These are phyloP conservation scores for Mirza zaza DNA, from an alignment of 2,113 vertebrate species.

Conservation along the genomic window DNA sequence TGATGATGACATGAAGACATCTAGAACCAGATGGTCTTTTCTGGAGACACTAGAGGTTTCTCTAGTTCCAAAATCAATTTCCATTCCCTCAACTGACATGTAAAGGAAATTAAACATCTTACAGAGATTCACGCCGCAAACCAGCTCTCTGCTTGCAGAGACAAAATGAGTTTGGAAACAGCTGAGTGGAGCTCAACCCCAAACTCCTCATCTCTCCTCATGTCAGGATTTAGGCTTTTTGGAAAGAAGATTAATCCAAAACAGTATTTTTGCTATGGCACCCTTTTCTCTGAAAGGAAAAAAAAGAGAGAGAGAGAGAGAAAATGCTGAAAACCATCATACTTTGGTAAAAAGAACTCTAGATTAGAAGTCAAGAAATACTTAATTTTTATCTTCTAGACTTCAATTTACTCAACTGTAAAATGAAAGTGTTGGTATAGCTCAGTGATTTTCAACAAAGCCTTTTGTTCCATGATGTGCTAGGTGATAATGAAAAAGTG, in stretches of 20 bases:
- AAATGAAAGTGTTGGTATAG: background rate
- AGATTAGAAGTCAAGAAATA: background rate
- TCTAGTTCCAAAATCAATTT: background rate
- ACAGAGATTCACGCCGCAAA: background rate
- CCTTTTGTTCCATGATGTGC: background rate
- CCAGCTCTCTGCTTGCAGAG: background rate
- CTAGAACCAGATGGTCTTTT: background rate
- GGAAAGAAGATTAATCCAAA: background rate
- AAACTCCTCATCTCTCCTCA: background rate
- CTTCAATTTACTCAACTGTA: background rate
- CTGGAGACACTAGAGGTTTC: background rate
- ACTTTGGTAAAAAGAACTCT: background rate
- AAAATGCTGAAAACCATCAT: background rate
- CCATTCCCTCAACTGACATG: background rate
- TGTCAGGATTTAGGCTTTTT: background rate
- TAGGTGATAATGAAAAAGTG: background rate
- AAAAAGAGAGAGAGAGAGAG: background rate
- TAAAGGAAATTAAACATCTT: background rate
- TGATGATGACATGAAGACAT: background rate
- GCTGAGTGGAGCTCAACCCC: accelerated
- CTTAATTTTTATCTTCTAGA: background rate
- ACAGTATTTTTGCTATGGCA: background rate
- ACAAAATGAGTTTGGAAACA: background rate
- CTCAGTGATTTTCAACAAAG: background rate
- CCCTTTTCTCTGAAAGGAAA: background rate